These are phyloP conservation scores for Bombus polaris DNA, from an alignment of 1,140 invertebrate species.

Conservation along the genomic window DNA sequence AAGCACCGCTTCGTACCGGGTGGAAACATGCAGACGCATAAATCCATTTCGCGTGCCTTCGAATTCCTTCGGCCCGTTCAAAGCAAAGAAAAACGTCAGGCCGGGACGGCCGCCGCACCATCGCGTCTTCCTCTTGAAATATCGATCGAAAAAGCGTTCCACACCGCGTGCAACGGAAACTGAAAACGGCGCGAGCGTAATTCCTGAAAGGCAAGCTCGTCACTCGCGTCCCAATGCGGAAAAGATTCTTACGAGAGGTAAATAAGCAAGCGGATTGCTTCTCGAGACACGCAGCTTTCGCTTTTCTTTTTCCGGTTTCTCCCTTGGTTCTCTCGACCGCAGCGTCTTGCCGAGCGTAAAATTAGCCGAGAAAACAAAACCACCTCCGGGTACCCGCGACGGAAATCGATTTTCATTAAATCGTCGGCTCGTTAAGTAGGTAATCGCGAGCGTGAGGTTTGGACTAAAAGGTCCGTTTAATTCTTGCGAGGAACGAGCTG, in stretches of 20 bases:
- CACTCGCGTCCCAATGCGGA: too few relatives aligned
- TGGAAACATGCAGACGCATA: slow-evolving; percentile 7
- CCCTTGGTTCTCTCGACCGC: background rate
- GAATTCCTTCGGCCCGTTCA: slow-evolving; percentile 12
- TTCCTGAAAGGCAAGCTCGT: background rate
- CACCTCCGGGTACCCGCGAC: background rate
- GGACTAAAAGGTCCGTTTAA: slow-evolving; percentile 17
- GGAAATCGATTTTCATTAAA: slow-evolving; percentile 40
- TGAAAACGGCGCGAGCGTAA: background rate
- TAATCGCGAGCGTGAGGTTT: background rate
- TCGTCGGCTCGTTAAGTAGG: slow-evolving; percentile 6
- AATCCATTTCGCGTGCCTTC: slow-evolving; percentile 13
- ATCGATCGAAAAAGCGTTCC: background rate
- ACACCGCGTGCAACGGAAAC: background rate
- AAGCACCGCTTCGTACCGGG: too few relatives aligned
- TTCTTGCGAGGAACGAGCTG: background rate
- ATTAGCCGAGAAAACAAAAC: slow-evolving; percentile 14
- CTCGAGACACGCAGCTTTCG: background rate
- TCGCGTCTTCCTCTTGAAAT: background rate
- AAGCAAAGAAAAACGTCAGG: background rate
- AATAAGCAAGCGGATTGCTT: slow-evolving; percentile 9
- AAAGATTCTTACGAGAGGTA: background rate
- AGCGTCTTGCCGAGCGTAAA: background rate
- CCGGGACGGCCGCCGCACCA: too few relatives aligned
- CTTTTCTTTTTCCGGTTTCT: background rate